Evolutionary conservation across 2,113 vertebrate species (phyloP), one percentile per base, ranked within the genome.

Genomic region (Reinhardtius hippoglossoides): DNA sequence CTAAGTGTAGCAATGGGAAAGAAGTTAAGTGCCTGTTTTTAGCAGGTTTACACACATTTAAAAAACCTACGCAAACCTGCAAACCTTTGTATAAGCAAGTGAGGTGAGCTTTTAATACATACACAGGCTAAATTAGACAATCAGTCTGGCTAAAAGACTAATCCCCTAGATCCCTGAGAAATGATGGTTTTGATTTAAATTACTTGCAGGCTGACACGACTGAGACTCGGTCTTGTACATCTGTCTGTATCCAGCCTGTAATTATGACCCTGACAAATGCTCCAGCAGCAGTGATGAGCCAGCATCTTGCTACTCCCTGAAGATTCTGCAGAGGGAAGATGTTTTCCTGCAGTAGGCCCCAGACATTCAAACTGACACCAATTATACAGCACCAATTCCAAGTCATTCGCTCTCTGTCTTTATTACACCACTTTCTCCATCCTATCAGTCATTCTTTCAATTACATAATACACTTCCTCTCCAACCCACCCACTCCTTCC

Each of bases 311-410:
- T 16, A 23, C 61, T 27, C 37, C 71, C 31, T 64, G 40, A 35
- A 42, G 37, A 58, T 46, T 48, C 52, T 18, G 20, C 9, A 42
- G 40, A 42, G 40, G 40, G 40, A 42, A 13, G 40, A 42, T 42
- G 40, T 42, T 42, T 42, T 42, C 40, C 40, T 42, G 40, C 40
- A 10, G 27, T 16, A 54, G 42, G 37, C 23, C 24, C 18, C 16
- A 8, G 13, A 65, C n/a, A 35, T 56, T 24, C 12, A 31, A 31
- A 24, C 60, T 64, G 60, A 74, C 61, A 74, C 4, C 40, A 42
- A 10, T 42, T 20, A 23, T 37, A 58, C 40, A 48, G 31, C 31
- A 35, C 6, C 31, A 27, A 27, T 27, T 27, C 27, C 27, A 27
- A 27, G 27, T 27, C 27, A 4, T 27, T 27, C 27, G 3, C 27